Percentiles rank a stretch among this genome's conserved stretches.
Conservation (phyloP, 2,888 invertebrate genomes). For the Erebia ligea region DNA sequence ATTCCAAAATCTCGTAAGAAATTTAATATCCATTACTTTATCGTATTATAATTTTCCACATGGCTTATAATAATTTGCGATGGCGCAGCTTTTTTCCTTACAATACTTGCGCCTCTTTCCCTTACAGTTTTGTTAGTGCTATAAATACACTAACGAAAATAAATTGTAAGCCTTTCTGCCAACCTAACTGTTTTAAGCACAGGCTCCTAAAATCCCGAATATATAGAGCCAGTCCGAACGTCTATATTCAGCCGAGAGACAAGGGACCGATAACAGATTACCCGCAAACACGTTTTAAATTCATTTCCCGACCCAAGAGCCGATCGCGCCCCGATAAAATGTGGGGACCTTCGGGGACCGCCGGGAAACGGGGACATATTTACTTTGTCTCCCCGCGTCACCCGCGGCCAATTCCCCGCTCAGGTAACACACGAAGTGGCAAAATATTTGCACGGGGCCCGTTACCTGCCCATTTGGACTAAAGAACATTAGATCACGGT, state of each 20-base stretch:
- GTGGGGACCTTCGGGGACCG: conserved; percentile 65
- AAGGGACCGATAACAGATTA: conserved; percentile 84
- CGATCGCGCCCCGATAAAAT: conserved; percentile 83
- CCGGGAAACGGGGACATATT: conserved; percentile 80
- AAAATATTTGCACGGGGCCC: conserved; percentile 79
- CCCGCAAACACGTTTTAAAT: conserved; percentile 84
- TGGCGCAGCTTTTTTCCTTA: not conserved
- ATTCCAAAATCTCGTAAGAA: conserved; percentile 44
- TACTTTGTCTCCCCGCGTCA: conserved; percentile 78
- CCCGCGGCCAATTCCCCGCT: conserved; percentile 77
- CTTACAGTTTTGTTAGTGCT: not conserved
- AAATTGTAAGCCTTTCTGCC: conserved; percentile 19
- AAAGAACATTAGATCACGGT: conserved; percentile 48
- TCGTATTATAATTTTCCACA: conserved; percentile 25
- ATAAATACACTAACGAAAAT: not conserved
- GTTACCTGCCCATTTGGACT: conserved; percentile 75
- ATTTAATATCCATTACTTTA: conserved; percentile 28
- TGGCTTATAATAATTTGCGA: conserved; percentile 2
- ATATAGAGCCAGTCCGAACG: conserved; percentile 70
- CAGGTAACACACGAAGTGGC: conserved; percentile 80
- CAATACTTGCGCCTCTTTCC: not conserved
- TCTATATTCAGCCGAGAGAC: conserved; percentile 80
- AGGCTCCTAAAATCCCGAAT: conserved; percentile 66
- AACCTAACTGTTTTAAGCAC: conserved; percentile 36
- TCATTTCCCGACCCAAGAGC: conserved; percentile 82